Evolutionary conservation across 2,888 invertebrate species (phyloP), one percentile per base, ranked within the genome.

Genomic region (Melipona beecheii): DNA sequence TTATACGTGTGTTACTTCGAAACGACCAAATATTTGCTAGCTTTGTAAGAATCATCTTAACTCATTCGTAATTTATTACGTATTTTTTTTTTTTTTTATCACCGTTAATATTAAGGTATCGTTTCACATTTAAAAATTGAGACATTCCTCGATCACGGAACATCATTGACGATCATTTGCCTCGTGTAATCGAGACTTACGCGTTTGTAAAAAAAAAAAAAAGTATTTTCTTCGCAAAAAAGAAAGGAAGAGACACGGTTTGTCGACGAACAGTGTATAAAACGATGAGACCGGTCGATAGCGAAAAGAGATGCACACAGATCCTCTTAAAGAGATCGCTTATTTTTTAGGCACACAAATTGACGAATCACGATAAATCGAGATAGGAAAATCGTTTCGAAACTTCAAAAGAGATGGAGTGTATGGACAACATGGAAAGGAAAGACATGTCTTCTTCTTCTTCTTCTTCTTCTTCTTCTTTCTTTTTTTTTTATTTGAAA

Each of bases 1-100:
- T 31, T 31, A 31, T 4, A 6, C 36, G 36, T 36, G 5, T 6
- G 36, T 36, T 36, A 36, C 36, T 36, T 9, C 36, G 36, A 52
- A 52, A 93, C 92, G 93, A 94, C 94, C 94, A 94, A 94, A 94
- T 94, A 94, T 94, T 36, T 93, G 91, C 89, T 91, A 92, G 87
- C 88, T 87, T 83, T 77, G 78, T 90, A 92, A 93, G 92, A 81
- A 86, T 86, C 86, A 90, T 88, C 89, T 87, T 87, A 85, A 89
- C 78, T 87, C 84, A 74, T 86, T 86, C 92, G 91, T 93, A 92
- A 93, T 93, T 93, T 93, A 93, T 93, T 93, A 90, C 81, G 87
- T 85, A 74, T 88, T 90, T 89, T 91, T 64, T 75, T 43, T 43
- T 9, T 43, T 9, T 43, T 9, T 36, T 54, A 90, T 84, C 87